These are phyloP conservation scores for Myiozetetes cayanensis DNA, from an alignment of 2,113 vertebrate species.

Conservation along the genomic window DNA sequence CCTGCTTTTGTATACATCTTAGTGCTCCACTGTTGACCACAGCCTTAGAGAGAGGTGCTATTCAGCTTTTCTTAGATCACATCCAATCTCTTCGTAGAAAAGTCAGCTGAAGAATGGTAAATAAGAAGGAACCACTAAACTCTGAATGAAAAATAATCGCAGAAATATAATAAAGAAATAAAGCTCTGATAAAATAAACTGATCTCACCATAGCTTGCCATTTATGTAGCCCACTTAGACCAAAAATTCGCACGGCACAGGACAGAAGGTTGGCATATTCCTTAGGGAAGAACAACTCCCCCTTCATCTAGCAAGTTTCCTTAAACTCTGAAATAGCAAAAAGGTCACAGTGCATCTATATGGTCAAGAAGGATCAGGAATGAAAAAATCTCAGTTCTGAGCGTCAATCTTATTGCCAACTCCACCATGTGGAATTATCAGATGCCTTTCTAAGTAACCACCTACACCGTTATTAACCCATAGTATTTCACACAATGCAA, in stretches of 20 bases:
- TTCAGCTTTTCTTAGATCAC: neutral
- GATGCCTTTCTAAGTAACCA: too few relatives aligned
- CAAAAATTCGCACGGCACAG: neutral
- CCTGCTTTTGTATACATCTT: too few relatives aligned
- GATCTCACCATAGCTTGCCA: neutral
- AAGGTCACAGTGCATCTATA: too few relatives aligned
- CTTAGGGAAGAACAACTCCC: neutral
- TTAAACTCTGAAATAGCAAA: neutral
- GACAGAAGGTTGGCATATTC: neutral
- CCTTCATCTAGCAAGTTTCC: too few relatives aligned
- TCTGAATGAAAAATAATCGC: too few relatives aligned
- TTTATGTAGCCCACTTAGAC: neutral
- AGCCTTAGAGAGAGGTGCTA: too few relatives aligned
- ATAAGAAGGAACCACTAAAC: neutral
- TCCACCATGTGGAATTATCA: neutral
- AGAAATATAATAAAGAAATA: neutral
- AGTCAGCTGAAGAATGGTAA: too few relatives aligned
- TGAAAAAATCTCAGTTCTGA: neutral
- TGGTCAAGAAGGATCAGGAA: neutral
- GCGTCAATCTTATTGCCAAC: neutral
- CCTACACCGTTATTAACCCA: neutral
- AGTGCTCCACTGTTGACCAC: neutral
- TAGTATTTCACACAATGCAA: neutral
- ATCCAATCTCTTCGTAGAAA: neutral
- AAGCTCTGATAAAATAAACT: neutral